phyloP scores from a whole-genome alignment of 2,888 invertebrate species.

The Corbicula japonica region DNA sequence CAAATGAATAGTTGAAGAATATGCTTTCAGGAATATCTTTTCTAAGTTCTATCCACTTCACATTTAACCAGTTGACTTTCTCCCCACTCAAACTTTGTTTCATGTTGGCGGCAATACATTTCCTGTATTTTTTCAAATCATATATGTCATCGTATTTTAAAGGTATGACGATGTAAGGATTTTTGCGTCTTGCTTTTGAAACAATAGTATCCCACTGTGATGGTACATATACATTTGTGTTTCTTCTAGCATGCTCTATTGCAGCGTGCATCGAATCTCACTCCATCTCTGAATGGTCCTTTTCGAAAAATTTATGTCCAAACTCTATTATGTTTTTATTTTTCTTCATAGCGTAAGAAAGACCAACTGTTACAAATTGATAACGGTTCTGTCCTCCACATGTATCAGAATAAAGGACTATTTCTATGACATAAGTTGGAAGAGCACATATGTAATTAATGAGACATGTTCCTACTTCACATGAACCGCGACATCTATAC shows the following conservation, averaged over 20 bases:
- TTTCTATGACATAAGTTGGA: conserved; percentile 2
- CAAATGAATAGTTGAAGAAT: conserved; percentile 5
- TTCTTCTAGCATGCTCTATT: conserved; percentile 2
- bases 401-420: conserved; percentile 6
- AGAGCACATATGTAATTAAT: too few species aligned
- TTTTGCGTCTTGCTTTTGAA: neutral
- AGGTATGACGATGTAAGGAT: neutral
- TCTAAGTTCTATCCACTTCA: conserved; percentile 3
- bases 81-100: neutral
- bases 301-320: neutral
- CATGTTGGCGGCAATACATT: neutral
- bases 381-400: conserved; percentile 6
- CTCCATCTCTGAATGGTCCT: too few species aligned
- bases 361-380: neutral
- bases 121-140: neutral
- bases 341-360: neutral
- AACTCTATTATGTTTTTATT: too few species aligned
- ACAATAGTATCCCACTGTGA: conserved; percentile 1
- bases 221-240: conserved; percentile 9
- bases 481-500: neutral
- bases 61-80: conserved; percentile 7
- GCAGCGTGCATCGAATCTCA: too few species aligned
- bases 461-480: conserved; percentile 13
- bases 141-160: neutral
- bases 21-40: neutral